phyloP scores from a whole-genome alignment of 2,113 vertebrate genomes.

The Scytalopus superciliaris region DNA sequence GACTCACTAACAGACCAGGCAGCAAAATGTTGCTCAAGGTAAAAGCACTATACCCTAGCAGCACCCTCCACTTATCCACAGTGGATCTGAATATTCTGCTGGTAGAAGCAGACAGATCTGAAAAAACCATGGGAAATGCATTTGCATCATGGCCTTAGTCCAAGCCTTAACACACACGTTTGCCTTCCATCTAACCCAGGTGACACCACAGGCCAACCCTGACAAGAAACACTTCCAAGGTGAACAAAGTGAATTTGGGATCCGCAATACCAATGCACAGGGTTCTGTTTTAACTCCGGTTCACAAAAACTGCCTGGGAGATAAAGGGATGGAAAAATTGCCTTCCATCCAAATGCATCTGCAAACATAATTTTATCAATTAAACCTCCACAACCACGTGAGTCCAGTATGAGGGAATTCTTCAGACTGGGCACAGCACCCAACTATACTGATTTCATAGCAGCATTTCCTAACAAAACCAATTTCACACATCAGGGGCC shows the following conservation, averaged over 20 bases:
- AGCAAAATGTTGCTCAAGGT: rapidly evolving
- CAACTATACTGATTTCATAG: background rate
- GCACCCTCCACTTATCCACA: rapidly evolving
- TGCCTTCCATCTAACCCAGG: background rate
- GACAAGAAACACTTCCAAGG: background rate
- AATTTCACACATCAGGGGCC: background rate
- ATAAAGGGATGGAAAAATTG: background rate
- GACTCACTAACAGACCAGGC: background rate
- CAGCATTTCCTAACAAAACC: background rate
- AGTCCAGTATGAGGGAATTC: background rate
- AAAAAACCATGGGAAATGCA: rapidly evolving
- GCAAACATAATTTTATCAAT: background rate
- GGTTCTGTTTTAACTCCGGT: background rate
- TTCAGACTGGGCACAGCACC: background rate
- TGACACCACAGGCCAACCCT: too few relatives aligned
- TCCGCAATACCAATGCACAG: background rate
- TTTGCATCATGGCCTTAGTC: background rate
- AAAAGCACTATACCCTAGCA: too few relatives aligned
- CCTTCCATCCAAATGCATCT: rapidly evolving
- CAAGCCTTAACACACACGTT: background rate
- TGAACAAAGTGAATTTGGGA: background rate
- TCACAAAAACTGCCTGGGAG: background rate
- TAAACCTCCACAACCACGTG: rapidly evolving
- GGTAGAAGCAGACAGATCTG: background rate
- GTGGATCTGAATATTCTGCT: rapidly evolving